Base-by-base conservation (phyloP, 2,888 invertebrate genomes). In the Caenorhabditis drosophilae region DNA sequence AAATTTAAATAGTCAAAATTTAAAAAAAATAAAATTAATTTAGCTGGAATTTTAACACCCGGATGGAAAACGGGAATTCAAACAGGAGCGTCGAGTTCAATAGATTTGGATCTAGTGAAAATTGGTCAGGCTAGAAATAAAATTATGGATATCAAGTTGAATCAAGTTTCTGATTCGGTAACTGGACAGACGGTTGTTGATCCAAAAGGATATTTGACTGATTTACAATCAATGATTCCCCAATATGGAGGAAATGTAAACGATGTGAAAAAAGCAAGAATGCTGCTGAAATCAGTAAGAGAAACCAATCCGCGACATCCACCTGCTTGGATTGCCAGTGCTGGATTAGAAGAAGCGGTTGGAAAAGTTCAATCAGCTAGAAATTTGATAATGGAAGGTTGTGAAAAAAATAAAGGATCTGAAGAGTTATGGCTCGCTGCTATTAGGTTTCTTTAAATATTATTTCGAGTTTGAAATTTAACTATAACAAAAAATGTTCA, bases 261-360 rank as follows among this genome's bases (percentile, higher is more conserved):
- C 26, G 81, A 83, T 53, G 76, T 83, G 44, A 84, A 83, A 53
- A 83, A 83, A 49, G 98, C 97, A 0, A 88, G 98, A 56, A 86
- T 96, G 54, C 85, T 99, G 38, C 85, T 99, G 38, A 98, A 98
- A 84, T 96, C 95, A 48, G 96, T 99, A 9, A 87, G 98, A 48
- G 89, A 89, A 77, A 98, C 98, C 0, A 99, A 99, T 87, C 98
- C 97, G 0, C 95, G 95, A 84, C 97, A 98, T 87, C 95, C 97
- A 0, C 97, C 98, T 0, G 98, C 96, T 7, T 99, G 98, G 98
- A 94, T 99, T 76, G 98, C 98, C 12, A 96, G 95, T 70, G 98
- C 98, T 0, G 89, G 96, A 70, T 87, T 99, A 53, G 98, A 99
- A 85, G 97, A 98, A 87, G 96, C 96, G 15, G 82, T 79, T 22